Conservation (phyloP, 2,888 invertebrate species). For the Saturnia pavonia region DNA sequence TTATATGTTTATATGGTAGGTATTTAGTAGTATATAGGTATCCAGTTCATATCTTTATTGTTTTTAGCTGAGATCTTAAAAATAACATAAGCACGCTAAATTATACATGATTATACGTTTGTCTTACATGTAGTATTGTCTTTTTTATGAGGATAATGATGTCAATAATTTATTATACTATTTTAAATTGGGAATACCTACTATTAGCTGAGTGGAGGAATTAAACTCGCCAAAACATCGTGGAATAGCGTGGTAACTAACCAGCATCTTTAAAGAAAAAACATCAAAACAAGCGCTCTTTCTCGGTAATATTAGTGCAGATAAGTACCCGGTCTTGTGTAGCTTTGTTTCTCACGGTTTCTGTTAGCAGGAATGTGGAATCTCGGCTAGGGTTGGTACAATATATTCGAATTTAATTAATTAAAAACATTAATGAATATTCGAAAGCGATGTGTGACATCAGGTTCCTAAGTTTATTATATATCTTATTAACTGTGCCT, state of each 20-base stretch:
- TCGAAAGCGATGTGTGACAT: neutral
- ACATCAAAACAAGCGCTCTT: constrained; percentile 4
- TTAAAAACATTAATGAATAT: neutral
- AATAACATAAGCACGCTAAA: too few species aligned
- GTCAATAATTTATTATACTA: too few species aligned
- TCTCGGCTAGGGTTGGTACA: constrained; percentile 52
- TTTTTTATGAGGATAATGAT: too few species aligned
- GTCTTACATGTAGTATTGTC: too few species aligned
- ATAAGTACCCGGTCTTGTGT: constrained; percentile 14
- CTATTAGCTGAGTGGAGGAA: neutral
- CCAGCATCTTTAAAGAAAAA: neutral
- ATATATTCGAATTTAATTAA: neutral
- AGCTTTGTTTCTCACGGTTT: constrained; percentile 51
- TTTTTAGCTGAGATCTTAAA: too few species aligned
- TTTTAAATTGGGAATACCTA: neutral
- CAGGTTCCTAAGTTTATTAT: neutral
- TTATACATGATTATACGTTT: too few species aligned
- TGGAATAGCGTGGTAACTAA: neutral
- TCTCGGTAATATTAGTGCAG: constrained; percentile 10
- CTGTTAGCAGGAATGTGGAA: constrained; percentile 58
- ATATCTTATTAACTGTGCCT: neutral
- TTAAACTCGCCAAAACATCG: neutral
- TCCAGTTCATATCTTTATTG: too few species aligned
- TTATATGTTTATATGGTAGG: too few species aligned
- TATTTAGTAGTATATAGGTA: too few species aligned